Conservation (phyloP, 35 echinoderm and acorn worm genomes). For the Ophioderma brevispina region DNA sequence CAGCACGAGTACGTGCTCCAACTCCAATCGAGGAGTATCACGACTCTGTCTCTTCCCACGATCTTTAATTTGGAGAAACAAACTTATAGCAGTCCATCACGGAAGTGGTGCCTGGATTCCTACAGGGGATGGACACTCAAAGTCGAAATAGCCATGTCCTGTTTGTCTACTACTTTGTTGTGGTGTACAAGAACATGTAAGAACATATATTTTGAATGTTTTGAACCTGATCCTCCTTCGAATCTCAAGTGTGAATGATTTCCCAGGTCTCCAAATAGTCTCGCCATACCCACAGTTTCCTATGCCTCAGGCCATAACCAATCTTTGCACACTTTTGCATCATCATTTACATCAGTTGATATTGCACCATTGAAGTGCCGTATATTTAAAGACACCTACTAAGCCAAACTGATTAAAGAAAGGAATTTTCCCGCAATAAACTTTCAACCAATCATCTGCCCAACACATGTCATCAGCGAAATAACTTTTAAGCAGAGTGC, state of each 20-base stretch:
- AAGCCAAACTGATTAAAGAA: no score
- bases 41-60: not conserved
- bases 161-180: not conserved
- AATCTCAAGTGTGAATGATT: not conserved
- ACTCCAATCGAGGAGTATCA: not conserved
- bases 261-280: constrained; percentile 7
- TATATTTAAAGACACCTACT: no score
- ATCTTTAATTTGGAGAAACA: constrained; percentile 39
- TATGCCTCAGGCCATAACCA: not conserved
- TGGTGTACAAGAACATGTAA: not conserved
- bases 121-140: not conserved
- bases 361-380: not conserved
- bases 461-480: no score
- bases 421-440: no score
- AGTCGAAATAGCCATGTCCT: not conserved
- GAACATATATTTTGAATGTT: not conserved
- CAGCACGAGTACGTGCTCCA: constrained; percentile 40
- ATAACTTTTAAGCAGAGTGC: no score
- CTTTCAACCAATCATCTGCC: no score
- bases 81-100: constrained; percentile 21
- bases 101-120: constrained; percentile 17
- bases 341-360: no score
- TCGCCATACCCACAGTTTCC: constrained; percentile 8
- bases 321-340: not conserved
- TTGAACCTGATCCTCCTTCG: not conserved